Evolutionary conservation across 1,140 invertebrate species (phyloP), one percentile per base, ranked within the genome.

Genomic region (Saxidomus purpurata): DNA sequence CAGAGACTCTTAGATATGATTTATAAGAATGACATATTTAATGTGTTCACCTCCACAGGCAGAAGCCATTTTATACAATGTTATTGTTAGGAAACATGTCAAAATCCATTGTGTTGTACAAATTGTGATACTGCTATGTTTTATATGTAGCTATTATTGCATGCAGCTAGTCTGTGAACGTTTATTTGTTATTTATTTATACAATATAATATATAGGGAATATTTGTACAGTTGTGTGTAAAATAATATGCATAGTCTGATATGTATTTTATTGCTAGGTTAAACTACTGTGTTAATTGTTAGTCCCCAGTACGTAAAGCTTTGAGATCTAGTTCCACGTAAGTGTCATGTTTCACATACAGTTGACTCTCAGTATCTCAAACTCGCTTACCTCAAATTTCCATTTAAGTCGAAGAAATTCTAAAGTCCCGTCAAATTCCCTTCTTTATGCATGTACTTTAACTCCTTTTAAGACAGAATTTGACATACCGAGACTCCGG

Each of bases 131-230:
- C 8, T 31, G 31, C 67, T 71, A 38, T 71, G 25, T 71, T 71
- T 38, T 55, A 79, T 79, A n/a, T 79, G 25, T 55, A 79, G 76
- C 49, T n/a, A 40, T 31, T 55, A 52, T 38, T 79, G 76, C 76
- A 59, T 79, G 76, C 76, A 79, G 76, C 76, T 79, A 79, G 76
- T 52, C 76, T 79, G 76, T 79, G 0, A 6, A 1, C 34, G 19
- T 52, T 52, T 59, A 19, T 52, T 47, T 79, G 43, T 79, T 79
- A 79, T 79, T 79, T 79, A 52, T 55, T 79, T 79, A 52, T 79
- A 38, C 25, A 52, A 17, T 52, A 77, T 31, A 25, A 77, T 74
- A n/a, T n/a, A n/a, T n/a, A n/a, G n/a, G n/a, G n/a, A n/a, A n/a
- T n/a, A n/a, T n/a, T n/a, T n/a, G n/a, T n/a, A n/a, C n/a, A n/a